phyloP scores from a whole-genome alignment of 2,797 vertebrate genomes.

The Tragopan temminckii region DNA sequence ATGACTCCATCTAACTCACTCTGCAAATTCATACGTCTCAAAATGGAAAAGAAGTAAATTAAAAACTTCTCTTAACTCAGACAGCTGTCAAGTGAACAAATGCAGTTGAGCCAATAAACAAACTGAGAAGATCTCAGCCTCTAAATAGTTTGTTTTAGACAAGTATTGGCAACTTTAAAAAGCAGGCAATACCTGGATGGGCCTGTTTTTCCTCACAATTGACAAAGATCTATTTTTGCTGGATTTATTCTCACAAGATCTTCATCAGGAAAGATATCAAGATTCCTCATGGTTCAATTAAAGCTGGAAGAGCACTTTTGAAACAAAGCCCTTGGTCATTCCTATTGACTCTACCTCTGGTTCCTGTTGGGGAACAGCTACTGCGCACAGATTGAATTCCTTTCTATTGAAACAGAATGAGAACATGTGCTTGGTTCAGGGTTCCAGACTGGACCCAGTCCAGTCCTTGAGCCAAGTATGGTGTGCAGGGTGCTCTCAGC shows the following conservation, averaged over 20 bases:
- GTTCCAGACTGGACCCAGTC: not conserved
- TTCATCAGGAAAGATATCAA: not conserved
- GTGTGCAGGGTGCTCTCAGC: rapidly evolving
- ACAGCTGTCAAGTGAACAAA: not conserved
- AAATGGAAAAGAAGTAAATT: not conserved
- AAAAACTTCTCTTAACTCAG: not conserved
- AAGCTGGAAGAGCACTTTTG: not conserved
- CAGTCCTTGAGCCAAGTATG: rapidly evolving
- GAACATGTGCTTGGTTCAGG: not conserved
- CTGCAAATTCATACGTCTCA: not conserved
- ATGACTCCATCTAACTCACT: not conserved
- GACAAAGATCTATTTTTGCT: not conserved
- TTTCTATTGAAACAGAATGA: not conserved
- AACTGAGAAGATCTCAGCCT: not conserved
- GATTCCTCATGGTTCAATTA: not conserved
- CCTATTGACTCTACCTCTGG: not conserved
- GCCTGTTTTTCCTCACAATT: not conserved
- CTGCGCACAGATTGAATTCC: not conserved
- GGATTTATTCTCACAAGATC: not conserved
- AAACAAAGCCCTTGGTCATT: not conserved
- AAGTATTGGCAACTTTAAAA: slow-evolving; percentile 1
- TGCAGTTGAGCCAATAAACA: not conserved
- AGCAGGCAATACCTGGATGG: not conserved
- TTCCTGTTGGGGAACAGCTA: not conserved
- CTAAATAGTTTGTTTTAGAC: slow-evolving; percentile 3